A percentile compares a stretch with the other conserved stretches of the same genome.
Evolutionary conservation across 1,140 invertebrate species (phyloP).

Genomic region (Vanessa atalanta): DNA sequence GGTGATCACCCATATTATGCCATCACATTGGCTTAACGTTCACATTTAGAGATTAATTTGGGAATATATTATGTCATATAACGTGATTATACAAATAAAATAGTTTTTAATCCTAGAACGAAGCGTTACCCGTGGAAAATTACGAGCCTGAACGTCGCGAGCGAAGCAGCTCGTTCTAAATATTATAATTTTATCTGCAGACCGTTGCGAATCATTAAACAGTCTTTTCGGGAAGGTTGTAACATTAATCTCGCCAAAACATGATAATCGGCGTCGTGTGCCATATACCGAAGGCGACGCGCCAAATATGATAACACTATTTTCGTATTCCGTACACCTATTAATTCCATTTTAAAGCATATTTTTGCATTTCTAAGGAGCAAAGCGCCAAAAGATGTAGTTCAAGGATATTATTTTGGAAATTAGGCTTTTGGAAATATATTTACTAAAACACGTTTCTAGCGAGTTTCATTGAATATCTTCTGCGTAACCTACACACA

Average conservation of each 20-base stretch:
- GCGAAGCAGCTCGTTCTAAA: not conserved
- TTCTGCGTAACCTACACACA: too few species aligned
- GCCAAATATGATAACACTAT: constrained; percentile 6
- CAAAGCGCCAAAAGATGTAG: not conserved
- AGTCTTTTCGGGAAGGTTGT: not conserved
- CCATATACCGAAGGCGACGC: not conserved
- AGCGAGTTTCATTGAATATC: not conserved
- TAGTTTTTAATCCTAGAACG: too few species aligned
- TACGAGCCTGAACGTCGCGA: too few species aligned
- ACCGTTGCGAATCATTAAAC: not conserved
- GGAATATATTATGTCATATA: too few species aligned
- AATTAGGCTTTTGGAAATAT: not conserved
- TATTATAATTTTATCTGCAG: not conserved
- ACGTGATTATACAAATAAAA: too few species aligned
- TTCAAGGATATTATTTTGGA: constrained; percentile 9
- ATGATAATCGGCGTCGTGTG: not conserved
- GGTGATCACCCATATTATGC: too few species aligned
- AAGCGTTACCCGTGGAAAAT: not conserved
- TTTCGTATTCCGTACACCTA: not conserved
- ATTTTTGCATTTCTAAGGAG: not conserved
- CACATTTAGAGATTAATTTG: too few species aligned
- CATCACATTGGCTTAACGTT: too few species aligned
- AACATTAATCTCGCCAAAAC: not conserved
- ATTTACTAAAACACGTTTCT: not conserved
- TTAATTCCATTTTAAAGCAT: not conserved